These are phyloP conservation scores for Gracilinanus agilis DNA, from an alignment of 2,113 vertebrate species.

Conservation along the genomic window DNA sequence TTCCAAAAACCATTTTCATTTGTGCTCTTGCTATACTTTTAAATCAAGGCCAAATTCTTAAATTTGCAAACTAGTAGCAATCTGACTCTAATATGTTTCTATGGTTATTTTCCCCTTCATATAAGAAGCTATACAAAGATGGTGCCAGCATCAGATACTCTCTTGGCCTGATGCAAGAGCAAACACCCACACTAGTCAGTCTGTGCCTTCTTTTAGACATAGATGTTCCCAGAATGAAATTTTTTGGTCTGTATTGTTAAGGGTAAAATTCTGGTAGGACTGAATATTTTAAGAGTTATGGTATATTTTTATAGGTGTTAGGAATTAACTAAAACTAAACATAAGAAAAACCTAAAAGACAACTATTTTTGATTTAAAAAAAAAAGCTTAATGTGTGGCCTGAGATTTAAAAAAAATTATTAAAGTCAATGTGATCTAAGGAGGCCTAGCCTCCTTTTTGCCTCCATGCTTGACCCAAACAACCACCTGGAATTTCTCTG, in stretches of 20 bases:
- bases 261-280: too few relatives aligned
- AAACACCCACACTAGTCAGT: not conserved
- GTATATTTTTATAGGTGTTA: not conserved
- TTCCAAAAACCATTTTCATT: not conserved
- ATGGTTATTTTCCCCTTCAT: not conserved
- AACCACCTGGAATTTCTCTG: not conserved
- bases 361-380: not conserved
- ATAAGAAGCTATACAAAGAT: not conserved
- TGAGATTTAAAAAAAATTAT: not conserved
- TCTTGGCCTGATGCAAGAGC: not conserved
- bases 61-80: not conserved
- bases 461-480: not conserved
- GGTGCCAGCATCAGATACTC: not conserved
- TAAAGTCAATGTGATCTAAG: not conserved
- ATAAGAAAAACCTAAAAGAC: not conserved
- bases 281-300: too few relatives aligned
- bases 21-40: not conserved
- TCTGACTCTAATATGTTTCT: not conserved
- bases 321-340: not conserved
- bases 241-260: too few relatives aligned
- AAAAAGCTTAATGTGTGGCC: not conserved
- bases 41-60: not conserved
- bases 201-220: not conserved
- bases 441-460: not conserved
- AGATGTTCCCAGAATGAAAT: not conserved